Conservation (phyloP, 1,140 invertebrate genomes). For the Formica selysi region DNA sequence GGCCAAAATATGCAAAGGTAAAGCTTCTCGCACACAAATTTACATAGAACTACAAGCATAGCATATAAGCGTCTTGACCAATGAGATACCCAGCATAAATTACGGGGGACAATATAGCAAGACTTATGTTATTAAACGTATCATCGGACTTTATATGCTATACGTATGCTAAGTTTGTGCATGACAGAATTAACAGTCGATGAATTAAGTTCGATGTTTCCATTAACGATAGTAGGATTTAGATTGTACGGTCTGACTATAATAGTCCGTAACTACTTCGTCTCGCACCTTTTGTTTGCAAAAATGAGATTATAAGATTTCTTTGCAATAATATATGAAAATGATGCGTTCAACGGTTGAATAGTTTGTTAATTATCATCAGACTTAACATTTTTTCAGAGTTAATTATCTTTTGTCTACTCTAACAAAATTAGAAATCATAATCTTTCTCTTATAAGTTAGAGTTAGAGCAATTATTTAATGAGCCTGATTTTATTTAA, state of each 20-base stretch:
- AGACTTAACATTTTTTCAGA: not conserved
- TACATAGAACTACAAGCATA: conserved; percentile 42
- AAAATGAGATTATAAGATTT: not conserved
- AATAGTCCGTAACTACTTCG: not conserved
- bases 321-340: not conserved
- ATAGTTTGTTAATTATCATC: not conserved
- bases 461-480: too few species aligned
- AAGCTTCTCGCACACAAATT: conserved; percentile 16
- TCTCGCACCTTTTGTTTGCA: not conserved
- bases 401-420: not conserved
- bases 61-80: conserved; percentile 44
- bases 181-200: conserved; percentile 15
- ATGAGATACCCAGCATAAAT: conserved; percentile 42
- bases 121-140: conserved; percentile 25
- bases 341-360: not conserved
- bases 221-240: not conserved
- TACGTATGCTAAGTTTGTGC: conserved; percentile 40
- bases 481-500: too few species aligned
- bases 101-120: conserved; percentile 32
- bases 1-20: conserved; percentile 37
- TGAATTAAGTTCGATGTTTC: conserved; percentile 23
- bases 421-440: not conserved
- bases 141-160: conserved; percentile 27
- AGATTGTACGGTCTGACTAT: not conserved
- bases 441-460: not conserved